Conservation (phyloP, 2,113 vertebrate species). For the Speoplatyrhinus poulsoni region DNA sequence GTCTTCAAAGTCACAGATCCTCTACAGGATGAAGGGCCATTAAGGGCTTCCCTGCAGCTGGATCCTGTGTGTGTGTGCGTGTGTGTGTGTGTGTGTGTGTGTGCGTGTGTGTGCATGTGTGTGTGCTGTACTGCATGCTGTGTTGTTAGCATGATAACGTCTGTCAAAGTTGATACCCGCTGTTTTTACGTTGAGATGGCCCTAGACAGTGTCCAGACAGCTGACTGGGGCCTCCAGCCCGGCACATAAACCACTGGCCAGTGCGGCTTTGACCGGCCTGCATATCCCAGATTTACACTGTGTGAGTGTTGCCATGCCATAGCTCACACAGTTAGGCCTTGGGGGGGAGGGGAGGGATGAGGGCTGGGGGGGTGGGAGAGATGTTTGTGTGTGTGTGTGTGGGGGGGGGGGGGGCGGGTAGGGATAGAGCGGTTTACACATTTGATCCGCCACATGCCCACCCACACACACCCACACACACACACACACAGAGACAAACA, state of each 20-base stretch:
- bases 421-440: slow-evolving; percentile 41
- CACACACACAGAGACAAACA: slow-evolving; percentile 22
- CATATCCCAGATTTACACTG: slow-evolving; percentile 52
- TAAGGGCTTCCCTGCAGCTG: slow-evolving; percentile 74
- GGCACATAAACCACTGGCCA: slow-evolving; percentile 48
- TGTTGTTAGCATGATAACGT: neutral
- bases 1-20: slow-evolving; percentile 39
- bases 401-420: neutral
- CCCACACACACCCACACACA: slow-evolving; percentile 7
- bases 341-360: slow-evolving; percentile 37
- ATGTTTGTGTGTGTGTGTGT: neutral
- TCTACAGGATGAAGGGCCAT: slow-evolving; percentile 62
- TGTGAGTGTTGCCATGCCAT: slow-evolving; percentile 48
- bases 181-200: neutral
- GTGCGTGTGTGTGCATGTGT: slow-evolving; percentile 9
- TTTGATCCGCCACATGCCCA: neutral
- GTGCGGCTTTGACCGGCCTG: slow-evolving; percentile 13
- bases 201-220: slow-evolving; percentile 14
- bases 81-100: slow-evolving; percentile 33
- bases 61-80: slow-evolving; percentile 67
- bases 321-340: slow-evolving; percentile 58
- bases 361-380: slow-evolving; percentile 5
- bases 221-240: slow-evolving; percentile 21
- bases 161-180: neutral
- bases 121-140: neutral